Conservation (phyloP, 2,797 vertebrate genomes). For the Taenioides sp. region DNA sequence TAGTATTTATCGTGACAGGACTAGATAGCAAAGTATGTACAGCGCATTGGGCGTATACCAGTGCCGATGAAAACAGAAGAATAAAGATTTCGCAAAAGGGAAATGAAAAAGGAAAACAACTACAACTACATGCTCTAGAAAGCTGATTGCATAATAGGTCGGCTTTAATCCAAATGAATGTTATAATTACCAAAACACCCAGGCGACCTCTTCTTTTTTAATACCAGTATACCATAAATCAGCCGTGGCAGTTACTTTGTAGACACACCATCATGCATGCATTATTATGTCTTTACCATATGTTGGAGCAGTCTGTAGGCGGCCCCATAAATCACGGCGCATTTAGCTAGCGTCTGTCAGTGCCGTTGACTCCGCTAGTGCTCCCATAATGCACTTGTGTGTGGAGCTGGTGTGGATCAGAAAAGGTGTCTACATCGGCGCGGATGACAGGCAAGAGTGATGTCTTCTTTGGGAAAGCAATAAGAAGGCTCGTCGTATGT, state of each 20-base stretch:
- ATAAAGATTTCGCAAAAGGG: no score
- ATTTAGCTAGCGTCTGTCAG: constrained; percentile 12
- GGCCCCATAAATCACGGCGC: constrained; percentile 33
- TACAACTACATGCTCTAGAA: no score
- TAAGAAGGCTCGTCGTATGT: constrained; percentile 1
- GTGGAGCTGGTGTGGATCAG: constrained; percentile 10
- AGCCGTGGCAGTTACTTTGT: constrained; percentile 30
- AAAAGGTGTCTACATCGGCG: constrained; percentile 24
- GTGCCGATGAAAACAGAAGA: no score
- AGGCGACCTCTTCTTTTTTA: neutral
- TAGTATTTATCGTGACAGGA: no score
- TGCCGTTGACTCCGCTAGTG: constrained; percentile 17
- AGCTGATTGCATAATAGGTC: no score
- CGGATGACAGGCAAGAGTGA: constrained; percentile 13
- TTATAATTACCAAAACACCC: neutral
- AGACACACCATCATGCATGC: constrained; percentile 39
- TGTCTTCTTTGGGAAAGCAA: constrained; percentile 8
- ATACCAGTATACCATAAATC: constrained; percentile 23
- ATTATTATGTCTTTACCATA: constrained; percentile 44
- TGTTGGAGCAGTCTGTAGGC: constrained; percentile 26
- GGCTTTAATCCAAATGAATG: no score
- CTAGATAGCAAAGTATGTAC: no score
- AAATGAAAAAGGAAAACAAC: no score
- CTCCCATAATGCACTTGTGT: constrained; percentile 16
- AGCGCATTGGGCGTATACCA: no score